Evolutionary conservation across 2,888 invertebrate species (phyloP).

Genomic region (Latrodectus elegans): DNA sequence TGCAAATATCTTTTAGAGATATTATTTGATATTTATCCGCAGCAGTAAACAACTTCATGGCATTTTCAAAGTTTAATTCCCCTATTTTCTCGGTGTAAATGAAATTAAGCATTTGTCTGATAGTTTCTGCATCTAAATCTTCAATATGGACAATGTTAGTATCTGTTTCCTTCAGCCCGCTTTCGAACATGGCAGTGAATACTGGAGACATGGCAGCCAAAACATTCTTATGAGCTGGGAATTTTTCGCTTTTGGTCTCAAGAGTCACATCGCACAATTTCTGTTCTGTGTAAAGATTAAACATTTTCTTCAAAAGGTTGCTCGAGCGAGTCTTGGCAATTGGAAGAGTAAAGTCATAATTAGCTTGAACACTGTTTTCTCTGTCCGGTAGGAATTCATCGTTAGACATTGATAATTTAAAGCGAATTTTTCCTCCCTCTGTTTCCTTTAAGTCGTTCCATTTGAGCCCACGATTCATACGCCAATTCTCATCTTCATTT

Average conservation of each 20-base stretch:
- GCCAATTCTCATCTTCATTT: too few relatives aligned
- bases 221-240: not conserved
- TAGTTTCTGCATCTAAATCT: not conserved
- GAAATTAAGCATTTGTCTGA: not conserved
- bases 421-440: too few relatives aligned
- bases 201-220: conserved; percentile 8
- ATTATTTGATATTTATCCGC: conserved; percentile 2
- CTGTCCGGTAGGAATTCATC: too few relatives aligned
- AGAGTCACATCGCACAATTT: not conserved
- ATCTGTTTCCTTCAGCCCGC: not conserved
- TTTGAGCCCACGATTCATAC: too few relatives aligned
- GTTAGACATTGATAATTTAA: too few relatives aligned
- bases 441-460: too few relatives aligned
- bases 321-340: too few relatives aligned
- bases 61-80: not conserved
- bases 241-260: not conserved
- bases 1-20: not conserved
- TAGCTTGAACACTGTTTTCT: too few relatives aligned
- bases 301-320: too few relatives aligned
- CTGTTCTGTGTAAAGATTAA: not conserved
- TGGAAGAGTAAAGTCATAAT: too few relatives aligned
- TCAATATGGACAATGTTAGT: not conserved
- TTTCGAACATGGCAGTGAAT: not conserved
- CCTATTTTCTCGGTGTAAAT: not conserved
- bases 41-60: not conserved